Evolutionary conservation across 2,797 vertebrate species (phyloP).

Genomic region (Buphagus erythrorhynchus): DNA sequence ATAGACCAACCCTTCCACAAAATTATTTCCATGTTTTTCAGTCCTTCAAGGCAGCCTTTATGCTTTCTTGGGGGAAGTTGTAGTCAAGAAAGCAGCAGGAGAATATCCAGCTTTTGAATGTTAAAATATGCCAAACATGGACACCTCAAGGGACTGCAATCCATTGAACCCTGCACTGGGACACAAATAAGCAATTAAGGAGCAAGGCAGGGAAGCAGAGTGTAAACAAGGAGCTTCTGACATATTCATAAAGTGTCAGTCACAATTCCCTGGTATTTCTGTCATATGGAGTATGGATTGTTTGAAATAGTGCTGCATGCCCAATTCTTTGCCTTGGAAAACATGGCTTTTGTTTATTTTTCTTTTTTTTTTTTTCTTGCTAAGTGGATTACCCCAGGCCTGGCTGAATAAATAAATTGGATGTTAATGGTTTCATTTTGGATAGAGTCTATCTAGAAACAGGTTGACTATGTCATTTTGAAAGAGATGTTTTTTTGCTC

Average conservation of each 20-base stretch:
- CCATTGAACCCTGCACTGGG: not conserved
- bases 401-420: not conserved
- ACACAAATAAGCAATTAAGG: not conserved
- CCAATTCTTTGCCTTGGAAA: not conserved
- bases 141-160: not conserved
- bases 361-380: not conserved
- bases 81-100: not conserved
- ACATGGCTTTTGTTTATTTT: not conserved
- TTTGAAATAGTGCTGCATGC: not conserved
- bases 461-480: not conserved
- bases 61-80: not conserved
- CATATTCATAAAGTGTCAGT: not conserved
- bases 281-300: not conserved
- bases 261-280: not conserved
- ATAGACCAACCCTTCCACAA: not conserved
- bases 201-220: not conserved
- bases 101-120: not conserved
- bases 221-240: not conserved
- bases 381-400: not conserved
- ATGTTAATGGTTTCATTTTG: not conserved
- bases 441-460: not conserved
- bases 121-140: not conserved
- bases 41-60: not conserved
- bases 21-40: not conserved
- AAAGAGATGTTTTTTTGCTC: not conserved